Evolutionary conservation across 1,140 invertebrate species (phyloP).

Genomic region (Nixonia krombeini): DNA sequence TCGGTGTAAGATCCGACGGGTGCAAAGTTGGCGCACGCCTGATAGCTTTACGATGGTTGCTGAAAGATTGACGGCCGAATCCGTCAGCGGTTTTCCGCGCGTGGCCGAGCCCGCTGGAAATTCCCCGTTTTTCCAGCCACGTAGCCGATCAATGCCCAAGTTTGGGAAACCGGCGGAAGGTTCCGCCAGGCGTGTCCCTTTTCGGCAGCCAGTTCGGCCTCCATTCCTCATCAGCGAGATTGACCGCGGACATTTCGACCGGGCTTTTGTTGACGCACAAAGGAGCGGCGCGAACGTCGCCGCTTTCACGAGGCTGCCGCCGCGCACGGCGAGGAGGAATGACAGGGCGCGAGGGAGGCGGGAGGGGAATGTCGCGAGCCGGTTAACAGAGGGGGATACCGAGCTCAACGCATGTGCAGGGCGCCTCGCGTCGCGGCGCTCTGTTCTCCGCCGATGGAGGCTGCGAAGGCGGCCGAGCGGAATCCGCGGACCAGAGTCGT

Average conservation of each 20-base stretch:
- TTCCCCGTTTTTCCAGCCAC: constrained; percentile 59
- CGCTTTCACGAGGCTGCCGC: constrained; percentile 41
- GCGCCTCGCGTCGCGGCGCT: constrained; percentile 69
- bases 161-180: no score
- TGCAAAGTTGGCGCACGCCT: constrained; percentile 42
- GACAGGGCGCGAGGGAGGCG: constrained; percentile 43
- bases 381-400: constrained; percentile 52
- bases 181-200: constrained; percentile 16
- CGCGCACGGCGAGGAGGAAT: constrained; percentile 56
- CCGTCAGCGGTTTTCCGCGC: constrained; percentile 58
- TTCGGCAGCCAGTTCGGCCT: neutral
- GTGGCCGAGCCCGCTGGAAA: constrained; percentile 55
- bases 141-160: no score
- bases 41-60: constrained; percentile 62
- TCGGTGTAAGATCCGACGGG: constrained; percentile 34
- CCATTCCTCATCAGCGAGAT: constrained; percentile 24
- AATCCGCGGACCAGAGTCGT: constrained; percentile 70
- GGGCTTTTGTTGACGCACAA: constrained; percentile 64
- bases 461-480: constrained; percentile 66
- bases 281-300: constrained; percentile 55
- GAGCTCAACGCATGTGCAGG: constrained; percentile 71
- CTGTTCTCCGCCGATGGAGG: constrained; percentile 63
- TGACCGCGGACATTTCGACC: constrained; percentile 41
- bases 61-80: constrained; percentile 68
- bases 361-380: constrained; percentile 43